Conservation (phyloP, 2,113 vertebrate species). For the Dasyornis broadbenti region DNA sequence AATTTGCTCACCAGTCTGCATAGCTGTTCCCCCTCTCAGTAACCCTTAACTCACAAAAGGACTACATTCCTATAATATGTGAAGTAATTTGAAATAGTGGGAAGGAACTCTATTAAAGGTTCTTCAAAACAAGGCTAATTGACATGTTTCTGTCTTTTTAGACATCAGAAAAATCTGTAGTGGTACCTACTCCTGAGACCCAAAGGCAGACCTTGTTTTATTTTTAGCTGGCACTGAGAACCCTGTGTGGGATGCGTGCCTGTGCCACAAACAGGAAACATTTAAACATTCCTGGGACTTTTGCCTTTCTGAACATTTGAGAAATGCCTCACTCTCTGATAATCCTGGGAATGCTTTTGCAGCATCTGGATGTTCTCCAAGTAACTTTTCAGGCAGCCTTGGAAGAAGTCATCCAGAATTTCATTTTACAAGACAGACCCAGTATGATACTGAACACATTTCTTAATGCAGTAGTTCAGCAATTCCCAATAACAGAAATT, state of each 20-base stretch:
- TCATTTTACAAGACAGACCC: background rate
- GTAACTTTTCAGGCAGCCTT: background rate
- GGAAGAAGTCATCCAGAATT: background rate
- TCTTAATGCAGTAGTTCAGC: background rate
- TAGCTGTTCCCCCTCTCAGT: background rate
- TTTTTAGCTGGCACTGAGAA: background rate
- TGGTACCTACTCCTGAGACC: background rate
- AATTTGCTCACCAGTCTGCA: background rate
- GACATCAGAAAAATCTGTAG: background rate
- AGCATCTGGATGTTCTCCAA: background rate
- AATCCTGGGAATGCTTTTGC: background rate
- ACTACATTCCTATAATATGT: background rate
- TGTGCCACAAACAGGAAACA: background rate
- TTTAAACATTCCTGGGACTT: background rate
- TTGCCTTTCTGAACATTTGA: background rate
- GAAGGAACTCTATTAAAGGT: background rate
- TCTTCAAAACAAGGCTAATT: background rate
- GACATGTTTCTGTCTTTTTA: background rate
- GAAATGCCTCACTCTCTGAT: background rate
- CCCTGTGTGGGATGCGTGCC: background rate
- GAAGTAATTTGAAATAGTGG: background rate
- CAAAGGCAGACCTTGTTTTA: background rate
- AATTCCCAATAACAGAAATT: background rate
- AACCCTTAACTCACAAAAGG: background rate
- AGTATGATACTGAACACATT: background rate